These are phyloP conservation scores for Cryptocephalus moraei DNA, from an alignment of 2,888 invertebrate genomes.

Conservation along the genomic window DNA sequence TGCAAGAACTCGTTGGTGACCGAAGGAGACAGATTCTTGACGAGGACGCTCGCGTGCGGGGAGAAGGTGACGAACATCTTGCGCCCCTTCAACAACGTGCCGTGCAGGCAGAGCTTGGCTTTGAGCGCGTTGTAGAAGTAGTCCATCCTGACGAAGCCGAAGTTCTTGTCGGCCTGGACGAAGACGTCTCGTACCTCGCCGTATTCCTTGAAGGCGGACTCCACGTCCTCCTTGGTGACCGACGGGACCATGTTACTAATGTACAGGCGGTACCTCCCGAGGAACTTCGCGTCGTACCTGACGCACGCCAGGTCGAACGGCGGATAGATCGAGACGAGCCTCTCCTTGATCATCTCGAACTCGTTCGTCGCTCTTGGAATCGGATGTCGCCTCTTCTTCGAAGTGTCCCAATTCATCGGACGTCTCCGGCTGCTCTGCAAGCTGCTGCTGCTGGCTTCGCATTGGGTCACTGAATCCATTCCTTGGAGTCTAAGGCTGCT, in stretches of 20 bases:
- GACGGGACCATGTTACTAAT: slow-evolving; percentile 84
- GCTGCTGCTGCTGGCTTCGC: too few relatives aligned
- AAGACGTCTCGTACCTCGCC: slow-evolving; percentile 89
- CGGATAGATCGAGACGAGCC: slow-evolving; percentile 2
- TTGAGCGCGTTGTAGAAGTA: slow-evolving; percentile 84
- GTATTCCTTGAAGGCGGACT: slow-evolving; percentile 69
- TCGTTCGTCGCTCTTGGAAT: not conserved
- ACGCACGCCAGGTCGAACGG: slow-evolving; percentile 5
- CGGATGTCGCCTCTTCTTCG: too few relatives aligned
- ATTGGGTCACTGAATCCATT: too few relatives aligned
- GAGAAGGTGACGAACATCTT: slow-evolving; percentile 87
- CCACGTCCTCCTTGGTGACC: slow-evolving; percentile 78
- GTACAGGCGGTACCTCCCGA: slow-evolving; percentile 85
- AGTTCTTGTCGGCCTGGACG: slow-evolving; percentile 87
- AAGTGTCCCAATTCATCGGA: too few relatives aligned
- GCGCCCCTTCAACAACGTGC: slow-evolving; percentile 70
- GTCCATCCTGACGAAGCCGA: slow-evolving; percentile 90
- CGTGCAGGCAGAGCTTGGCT: slow-evolving; percentile 89
- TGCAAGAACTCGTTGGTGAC: slow-evolving; percentile 91
- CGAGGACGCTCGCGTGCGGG: slow-evolving; percentile 80
- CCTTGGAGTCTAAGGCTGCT: too few relatives aligned
- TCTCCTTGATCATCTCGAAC: slow-evolving; percentile 8
- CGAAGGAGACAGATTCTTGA: slow-evolving; percentile 83
- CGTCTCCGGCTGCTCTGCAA: not conserved
- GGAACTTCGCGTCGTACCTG: slow-evolving; percentile 65